phyloP scores from a whole-genome alignment of 2,797 vertebrate species.

The Halcyon badia region DNA sequence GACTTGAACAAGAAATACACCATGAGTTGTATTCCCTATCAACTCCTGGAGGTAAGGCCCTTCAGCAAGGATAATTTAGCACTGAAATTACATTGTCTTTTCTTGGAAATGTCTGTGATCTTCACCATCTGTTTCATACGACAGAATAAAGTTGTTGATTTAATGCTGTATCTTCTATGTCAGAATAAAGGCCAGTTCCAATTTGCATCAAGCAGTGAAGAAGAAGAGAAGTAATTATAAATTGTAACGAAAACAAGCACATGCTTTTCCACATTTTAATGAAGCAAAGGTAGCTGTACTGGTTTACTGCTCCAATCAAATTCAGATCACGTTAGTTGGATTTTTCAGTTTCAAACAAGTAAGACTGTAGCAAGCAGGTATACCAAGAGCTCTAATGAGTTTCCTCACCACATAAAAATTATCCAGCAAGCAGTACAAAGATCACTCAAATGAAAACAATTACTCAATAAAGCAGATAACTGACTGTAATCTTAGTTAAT shows the following conservation, averaged over 20 bases:
- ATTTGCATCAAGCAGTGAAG: slow-evolving; percentile 53
- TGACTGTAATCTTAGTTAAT: slow-evolving; percentile 68
- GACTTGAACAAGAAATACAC: background rate
- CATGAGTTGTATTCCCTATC: background rate
- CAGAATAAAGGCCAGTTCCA: slow-evolving; percentile 49
- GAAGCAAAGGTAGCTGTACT: slow-evolving; percentile 10
- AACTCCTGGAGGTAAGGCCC: background rate
- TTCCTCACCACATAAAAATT: slow-evolving; percentile 57
- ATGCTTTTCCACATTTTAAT: slow-evolving; percentile 50
- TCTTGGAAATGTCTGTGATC: slow-evolving; percentile 60
- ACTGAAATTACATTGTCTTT: slow-evolving; percentile 44
- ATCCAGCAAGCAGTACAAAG: slow-evolving; percentile 32
- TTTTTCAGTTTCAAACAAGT: slow-evolving; percentile 29
- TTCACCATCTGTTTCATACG: slow-evolving; percentile 42
- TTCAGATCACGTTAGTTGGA: slow-evolving; percentile 35
- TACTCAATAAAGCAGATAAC: slow-evolving; percentile 64
- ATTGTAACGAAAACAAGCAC: slow-evolving; percentile 51
- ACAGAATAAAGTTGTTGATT: slow-evolving; percentile 63
- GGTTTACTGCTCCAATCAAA: slow-evolving; percentile 35
- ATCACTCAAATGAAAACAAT: slow-evolving; percentile 73
- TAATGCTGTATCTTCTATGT: slow-evolving; percentile 33
- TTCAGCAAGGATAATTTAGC: slow-evolving; percentile 43
- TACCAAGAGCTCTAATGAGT: slow-evolving; percentile 48
- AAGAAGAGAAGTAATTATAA: slow-evolving; percentile 42
- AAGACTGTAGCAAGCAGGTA: slow-evolving; percentile 23